Evolutionary conservation across 30 jellyfish, hydroid and myxozoan genomes (phyloP).

Genomic region (Cassiopea andromeda): DNA sequence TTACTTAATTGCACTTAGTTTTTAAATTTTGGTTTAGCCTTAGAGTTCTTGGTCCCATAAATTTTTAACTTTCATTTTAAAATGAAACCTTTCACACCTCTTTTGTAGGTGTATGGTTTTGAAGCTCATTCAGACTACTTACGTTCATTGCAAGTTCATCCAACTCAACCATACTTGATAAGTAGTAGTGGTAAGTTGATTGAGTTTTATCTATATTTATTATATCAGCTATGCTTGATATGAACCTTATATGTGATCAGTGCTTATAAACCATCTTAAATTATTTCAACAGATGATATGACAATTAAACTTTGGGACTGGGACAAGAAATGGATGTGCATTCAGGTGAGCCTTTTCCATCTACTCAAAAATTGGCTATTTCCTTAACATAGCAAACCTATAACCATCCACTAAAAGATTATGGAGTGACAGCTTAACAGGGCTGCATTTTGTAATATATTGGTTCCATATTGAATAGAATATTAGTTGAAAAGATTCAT

Average conservation of each 20-base stretch:
- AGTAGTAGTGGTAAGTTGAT: slow-evolving; percentile 91
- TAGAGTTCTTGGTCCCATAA: neutral
- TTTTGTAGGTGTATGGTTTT: slow-evolving; percentile 88
- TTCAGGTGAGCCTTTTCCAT: slow-evolving; percentile 66
- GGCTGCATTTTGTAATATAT: too few species aligned
- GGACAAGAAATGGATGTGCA: slow-evolving; percentile 99
- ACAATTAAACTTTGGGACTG: slow-evolving; percentile 98
- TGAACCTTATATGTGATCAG: neutral
- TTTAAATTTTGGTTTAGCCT: neutral
- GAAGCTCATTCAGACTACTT: slow-evolving; percentile 99
- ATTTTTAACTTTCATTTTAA: neutral
- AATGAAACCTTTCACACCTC: neutral
- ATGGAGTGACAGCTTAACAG: too few species aligned
- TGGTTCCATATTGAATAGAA: too few species aligned
- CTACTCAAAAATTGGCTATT: neutral
- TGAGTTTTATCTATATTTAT: neutral
- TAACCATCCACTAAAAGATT: too few species aligned
- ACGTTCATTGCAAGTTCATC: slow-evolving; percentile 97
- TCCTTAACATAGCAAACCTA: too few species aligned
- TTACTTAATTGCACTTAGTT: neutral
- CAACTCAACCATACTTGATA: slow-evolving; percentile 90
- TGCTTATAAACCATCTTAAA: neutral
- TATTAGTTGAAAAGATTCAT: too few species aligned
- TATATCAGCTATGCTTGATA: neutral
- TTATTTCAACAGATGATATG: slow-evolving; percentile 90